Base-by-base conservation (phyloP, 1,140 invertebrate genomes). In the Harlomillsia oculata region DNA sequence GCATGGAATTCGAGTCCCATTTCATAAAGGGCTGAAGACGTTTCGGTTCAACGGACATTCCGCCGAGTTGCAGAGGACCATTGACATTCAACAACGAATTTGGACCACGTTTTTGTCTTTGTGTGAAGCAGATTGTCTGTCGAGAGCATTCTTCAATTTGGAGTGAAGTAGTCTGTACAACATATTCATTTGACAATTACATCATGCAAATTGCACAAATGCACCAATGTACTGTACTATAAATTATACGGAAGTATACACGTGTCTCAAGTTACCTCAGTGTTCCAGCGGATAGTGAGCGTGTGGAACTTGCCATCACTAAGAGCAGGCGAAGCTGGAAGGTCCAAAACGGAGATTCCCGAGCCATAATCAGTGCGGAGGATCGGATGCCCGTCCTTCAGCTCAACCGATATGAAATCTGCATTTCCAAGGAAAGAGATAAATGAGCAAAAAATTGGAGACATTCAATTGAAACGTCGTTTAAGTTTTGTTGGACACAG, bases 331-430 rank as follows among this genome's bases (percentile, higher is more conserved):
- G 84, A 78, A 28, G 83, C 79, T 55, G 84, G 67, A 20, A 80
- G 79, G 63, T 85, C 80, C 4, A 91, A 70, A 62, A 76, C 72
- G 1, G 79, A 74, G 1, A 84, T 85, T 2, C 90, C 91, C 0
- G 85, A 81, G 3, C 94, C 94, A 72, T 93, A 94, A 73, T 97
- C 85, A 13, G 97, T 78, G 16, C 87, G 79, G 0, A 97, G 73
- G 1, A 86, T 76, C 1, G 89, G 88, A 67, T 79, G 86, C 13
- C 93, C 91, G 52, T 86, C 78, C n/a, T 78, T 72, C 23, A 98
- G 71, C 71, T 97, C 91, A 36, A 97, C 65, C 0, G 91, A 82
- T 72, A 97, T 83, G 69, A 96, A 98, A 76, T 97, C 95, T 74
- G 73, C n/a, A n/a, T 9, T 34, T 34, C 32, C 32, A 34, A n/a